phyloP scores from a whole-genome alignment of 2,888 invertebrate species.

The Brachypterus glaber region DNA sequence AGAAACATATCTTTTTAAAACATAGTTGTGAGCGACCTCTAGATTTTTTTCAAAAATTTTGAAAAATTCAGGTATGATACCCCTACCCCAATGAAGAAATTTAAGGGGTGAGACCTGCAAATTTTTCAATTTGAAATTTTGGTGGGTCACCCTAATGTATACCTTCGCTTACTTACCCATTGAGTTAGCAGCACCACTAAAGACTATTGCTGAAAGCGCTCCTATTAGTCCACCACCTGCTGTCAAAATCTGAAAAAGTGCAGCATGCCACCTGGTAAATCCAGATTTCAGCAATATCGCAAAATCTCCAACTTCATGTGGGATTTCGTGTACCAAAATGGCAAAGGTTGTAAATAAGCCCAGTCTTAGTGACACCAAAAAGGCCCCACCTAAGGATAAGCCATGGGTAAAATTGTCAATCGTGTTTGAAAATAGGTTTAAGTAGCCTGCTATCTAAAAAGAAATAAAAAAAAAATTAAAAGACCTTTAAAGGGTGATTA shows the following conservation, averaged over 20 bases:
- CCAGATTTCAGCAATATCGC: conserved; percentile 89
- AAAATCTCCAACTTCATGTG: conserved; percentile 98
- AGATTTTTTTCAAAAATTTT: too few relatives aligned
- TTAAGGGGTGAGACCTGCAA: too few relatives aligned
- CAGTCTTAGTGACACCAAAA: conserved; percentile 81
- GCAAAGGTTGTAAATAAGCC: conserved; percentile 91
- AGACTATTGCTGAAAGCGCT: conserved; percentile 74
- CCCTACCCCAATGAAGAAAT: too few relatives aligned
- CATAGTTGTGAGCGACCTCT: too few relatives aligned
- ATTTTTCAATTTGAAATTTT: too few relatives aligned
- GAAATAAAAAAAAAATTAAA: too few relatives aligned
- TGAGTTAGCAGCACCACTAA: conserved; percentile 70
- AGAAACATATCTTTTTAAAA: too few relatives aligned
- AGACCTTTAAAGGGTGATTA: too few relatives aligned
- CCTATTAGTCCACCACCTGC: conserved; percentile 85
- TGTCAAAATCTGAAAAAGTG: conserved; percentile 85
- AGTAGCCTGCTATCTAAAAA: conserved; percentile 74
- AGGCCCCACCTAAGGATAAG: conserved; percentile 94
- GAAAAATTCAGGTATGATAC: too few relatives aligned
- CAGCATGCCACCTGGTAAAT: conserved; percentile 89
- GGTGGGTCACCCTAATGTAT: too few relatives aligned
- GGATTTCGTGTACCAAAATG: conserved; percentile 91
- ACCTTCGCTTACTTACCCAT: conserved; percentile 55
- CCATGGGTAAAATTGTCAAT: conserved; percentile 99
- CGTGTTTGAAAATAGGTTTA: conserved; percentile 91